Conservation (phyloP, 1,140 invertebrate genomes). For the Drosophila nannoptera region DNA sequence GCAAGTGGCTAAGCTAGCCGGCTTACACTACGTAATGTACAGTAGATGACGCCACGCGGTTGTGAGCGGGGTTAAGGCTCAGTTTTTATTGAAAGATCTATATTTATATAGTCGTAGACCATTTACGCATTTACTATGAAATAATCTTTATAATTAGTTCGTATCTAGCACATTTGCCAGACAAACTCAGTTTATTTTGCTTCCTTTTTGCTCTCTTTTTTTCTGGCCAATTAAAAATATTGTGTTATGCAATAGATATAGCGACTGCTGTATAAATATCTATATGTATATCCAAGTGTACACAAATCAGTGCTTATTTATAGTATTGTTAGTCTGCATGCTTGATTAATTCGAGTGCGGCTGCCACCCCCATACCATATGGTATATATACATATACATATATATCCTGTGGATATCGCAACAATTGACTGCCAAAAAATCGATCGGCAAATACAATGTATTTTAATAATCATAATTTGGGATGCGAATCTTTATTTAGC, state of each 20-base stretch:
- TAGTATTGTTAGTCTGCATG: neutral
- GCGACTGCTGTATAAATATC: neutral
- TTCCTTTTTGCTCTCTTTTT: neutral
- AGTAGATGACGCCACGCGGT: neutral
- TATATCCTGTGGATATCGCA: slow-evolving; percentile 13
- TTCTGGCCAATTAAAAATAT: neutral
- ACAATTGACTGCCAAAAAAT: neutral
- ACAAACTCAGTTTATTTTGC: neutral
- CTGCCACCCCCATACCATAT: neutral
- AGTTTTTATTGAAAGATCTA: no score
- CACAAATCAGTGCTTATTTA: neutral
- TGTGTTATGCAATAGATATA: neutral
- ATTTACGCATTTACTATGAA: no score
- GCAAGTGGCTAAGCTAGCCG: neutral
- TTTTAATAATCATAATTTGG: slow-evolving; percentile 35
- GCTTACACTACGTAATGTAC: neutral
- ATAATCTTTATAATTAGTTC: no score
- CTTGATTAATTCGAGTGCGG: slow-evolving; percentile 16
- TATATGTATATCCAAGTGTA: neutral
- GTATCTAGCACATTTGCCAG: no score
- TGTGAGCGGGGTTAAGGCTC: no score
- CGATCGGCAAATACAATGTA: slow-evolving; percentile 6
- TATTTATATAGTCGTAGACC: no score
- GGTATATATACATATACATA: no score
- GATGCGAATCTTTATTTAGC: slow-evolving; percentile 21